Percentiles rank a stretch among this genome's conserved stretches.
phyloP scores from a whole-genome alignment of 2,888 invertebrate genomes.

The Penaeus monodon region DNA sequence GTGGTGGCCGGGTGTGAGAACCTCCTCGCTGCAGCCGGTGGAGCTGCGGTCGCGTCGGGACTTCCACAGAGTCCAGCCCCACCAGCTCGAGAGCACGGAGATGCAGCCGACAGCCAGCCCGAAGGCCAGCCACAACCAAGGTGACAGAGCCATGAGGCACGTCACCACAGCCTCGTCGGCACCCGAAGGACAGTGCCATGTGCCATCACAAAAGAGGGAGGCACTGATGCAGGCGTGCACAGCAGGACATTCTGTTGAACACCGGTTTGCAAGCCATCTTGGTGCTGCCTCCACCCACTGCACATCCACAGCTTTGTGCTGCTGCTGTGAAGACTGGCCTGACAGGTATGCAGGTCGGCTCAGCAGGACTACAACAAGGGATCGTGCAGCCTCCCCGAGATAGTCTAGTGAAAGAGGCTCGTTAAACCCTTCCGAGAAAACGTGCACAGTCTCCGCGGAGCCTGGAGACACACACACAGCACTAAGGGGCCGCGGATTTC shows the following conservation, averaged over 20 bases:
- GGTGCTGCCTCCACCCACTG: slow-evolving; percentile 64
- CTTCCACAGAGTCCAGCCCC: slow-evolving; percentile 61
- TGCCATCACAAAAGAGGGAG: slow-evolving; percentile 84
- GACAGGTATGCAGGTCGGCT: slow-evolving; percentile 53
- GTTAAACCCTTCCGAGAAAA: slow-evolving; percentile 61
- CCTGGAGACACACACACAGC: slow-evolving; percentile 62
- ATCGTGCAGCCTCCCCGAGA: slow-evolving; percentile 53
- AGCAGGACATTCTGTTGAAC: slow-evolving; percentile 62
- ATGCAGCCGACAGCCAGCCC: slow-evolving; percentile 60
- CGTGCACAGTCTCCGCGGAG: slow-evolving; percentile 61
- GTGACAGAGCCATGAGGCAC: slow-evolving; percentile 70
- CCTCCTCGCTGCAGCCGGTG: slow-evolving; percentile 47
- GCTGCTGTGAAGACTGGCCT: slow-evolving; percentile 32
- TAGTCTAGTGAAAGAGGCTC: slow-evolving; percentile 63
- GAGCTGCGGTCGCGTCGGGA: slow-evolving; percentile 37
- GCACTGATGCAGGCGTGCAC: slow-evolving; percentile 77
- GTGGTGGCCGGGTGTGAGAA: slow-evolving; percentile 60
- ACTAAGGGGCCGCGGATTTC: slow-evolving; percentile 60
- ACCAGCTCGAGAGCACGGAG: slow-evolving; percentile 60
- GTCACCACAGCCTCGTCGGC: slow-evolving; percentile 84
- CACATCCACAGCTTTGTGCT: slow-evolving; percentile 44
- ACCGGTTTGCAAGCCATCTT: slow-evolving; percentile 57
- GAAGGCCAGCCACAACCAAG: slow-evolving; percentile 64
- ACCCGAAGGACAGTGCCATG: slow-evolving; percentile 83
- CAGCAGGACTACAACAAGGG: slow-evolving; percentile 61